These are phyloP conservation scores for Clarias batrachus DNA, from an alignment of 2,113 vertebrate species.

Conservation along the genomic window DNA sequence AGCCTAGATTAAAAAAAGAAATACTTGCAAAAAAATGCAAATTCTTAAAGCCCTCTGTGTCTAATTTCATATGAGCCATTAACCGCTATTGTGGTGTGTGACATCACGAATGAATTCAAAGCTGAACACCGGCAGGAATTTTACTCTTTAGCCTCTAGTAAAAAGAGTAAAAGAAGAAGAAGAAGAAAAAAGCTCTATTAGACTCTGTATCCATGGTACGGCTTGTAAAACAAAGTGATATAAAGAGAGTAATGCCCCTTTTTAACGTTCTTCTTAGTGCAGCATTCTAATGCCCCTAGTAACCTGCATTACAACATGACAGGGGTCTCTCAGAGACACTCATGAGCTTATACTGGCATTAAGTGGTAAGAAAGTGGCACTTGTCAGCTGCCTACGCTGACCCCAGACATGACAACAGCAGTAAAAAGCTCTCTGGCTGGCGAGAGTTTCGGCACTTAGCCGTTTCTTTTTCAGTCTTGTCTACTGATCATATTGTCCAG, in stretches of 20 bases:
- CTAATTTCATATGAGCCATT: too few relatives aligned
- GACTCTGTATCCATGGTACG: not conserved
- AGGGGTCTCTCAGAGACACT: not conserved
- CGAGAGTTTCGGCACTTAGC: not conserved
- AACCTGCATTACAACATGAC: not conserved
- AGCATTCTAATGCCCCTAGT: not conserved
- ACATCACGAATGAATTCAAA: too few relatives aligned
- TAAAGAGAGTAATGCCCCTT: not conserved
- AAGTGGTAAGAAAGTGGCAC: constrained; percentile 3
- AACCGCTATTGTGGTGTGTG: too few relatives aligned
- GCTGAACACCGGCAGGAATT: too few relatives aligned
- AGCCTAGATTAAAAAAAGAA: too few relatives aligned
- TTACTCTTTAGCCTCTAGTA: too few relatives aligned
- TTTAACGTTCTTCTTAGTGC: not conserved
- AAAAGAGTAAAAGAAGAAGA: too few relatives aligned
- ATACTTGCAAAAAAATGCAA: too few relatives aligned
- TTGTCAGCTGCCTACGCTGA: not conserved
- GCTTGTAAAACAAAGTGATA: not conserved
- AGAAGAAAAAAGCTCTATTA: not conserved
- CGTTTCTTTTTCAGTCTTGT: not conserved
- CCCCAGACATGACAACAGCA: constrained; percentile 8
- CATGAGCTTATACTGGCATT: not conserved
- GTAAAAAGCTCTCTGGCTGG: not conserved
- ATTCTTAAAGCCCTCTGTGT: too few relatives aligned
- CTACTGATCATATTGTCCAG: constrained; percentile 7